A percentile compares a stretch with the other conserved stretches of the same genome.
Evolutionary conservation across 2,113 vertebrate species (phyloP).

Genomic region (Burhinus bistriatus): DNA sequence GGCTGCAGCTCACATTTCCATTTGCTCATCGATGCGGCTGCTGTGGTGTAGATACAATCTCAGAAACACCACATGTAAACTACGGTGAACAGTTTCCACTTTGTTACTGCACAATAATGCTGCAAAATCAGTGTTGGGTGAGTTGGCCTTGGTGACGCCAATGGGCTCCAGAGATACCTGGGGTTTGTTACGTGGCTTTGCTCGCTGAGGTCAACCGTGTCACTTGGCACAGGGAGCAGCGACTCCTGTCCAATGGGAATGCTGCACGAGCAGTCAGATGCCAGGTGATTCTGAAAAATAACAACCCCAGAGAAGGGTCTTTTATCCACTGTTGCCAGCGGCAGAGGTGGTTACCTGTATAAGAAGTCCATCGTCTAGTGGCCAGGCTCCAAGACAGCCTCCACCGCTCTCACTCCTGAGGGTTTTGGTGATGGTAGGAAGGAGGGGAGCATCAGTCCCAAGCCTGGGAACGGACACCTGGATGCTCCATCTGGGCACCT

Average conservation of each 20-base stretch:
- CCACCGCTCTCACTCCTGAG: not conserved
- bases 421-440: not conserved
- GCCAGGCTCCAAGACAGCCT: not conserved
- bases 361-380: not conserved
- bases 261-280: accelerated
- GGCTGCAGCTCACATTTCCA: slow-evolving; percentile 14
- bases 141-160: not conserved
- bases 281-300: not conserved
- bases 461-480: not conserved
- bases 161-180: not conserved
- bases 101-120: not conserved
- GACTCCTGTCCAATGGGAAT: not conserved
- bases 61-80: not conserved
- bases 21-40: not conserved
- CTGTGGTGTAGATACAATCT: slow-evolving; percentile 30
- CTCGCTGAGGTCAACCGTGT: accelerated
- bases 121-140: not conserved
- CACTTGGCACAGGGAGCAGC: not conserved
- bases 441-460: not conserved
- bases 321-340: not conserved
- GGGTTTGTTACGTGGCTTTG: not conserved
- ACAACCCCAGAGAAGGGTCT: not conserved
- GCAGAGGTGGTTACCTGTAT: not conserved
- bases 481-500: not conserved
- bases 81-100: not conserved